A percentile compares a stretch with the other conserved stretches of the same genome.
Conservation (phyloP, 2,888 invertebrate species). For the Yponomeuta cagnagella region DNA sequence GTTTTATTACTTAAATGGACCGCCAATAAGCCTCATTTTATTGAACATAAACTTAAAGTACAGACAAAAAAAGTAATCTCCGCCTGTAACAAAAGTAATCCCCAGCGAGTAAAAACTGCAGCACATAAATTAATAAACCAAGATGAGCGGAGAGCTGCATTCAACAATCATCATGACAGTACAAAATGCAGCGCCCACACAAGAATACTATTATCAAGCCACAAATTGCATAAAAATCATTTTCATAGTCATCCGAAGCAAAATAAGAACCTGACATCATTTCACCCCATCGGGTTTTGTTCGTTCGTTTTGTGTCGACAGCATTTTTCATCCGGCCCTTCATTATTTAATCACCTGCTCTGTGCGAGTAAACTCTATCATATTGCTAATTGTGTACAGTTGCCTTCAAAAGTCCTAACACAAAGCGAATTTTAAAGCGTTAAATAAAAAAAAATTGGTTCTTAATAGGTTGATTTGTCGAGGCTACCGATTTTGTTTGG, state of each 20-base stretch:
- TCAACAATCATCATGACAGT: slow-evolving; percentile 4
- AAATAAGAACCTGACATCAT: slow-evolving; percentile 10
- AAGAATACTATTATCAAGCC: slow-evolving; percentile 9
- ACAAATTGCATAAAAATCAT: slow-evolving; percentile 10
- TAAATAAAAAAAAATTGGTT: background rate
- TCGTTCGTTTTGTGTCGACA: slow-evolving; percentile 2
- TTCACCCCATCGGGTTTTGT: slow-evolving; percentile 7
- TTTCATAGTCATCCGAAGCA: slow-evolving; percentile 9
- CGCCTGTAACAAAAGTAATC: background rate
- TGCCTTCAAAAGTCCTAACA: background rate
- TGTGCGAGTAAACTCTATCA: slow-evolving; percentile 1
- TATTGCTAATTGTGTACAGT: slow-evolving; percentile 9
- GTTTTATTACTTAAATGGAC: slow-evolving; percentile 2
- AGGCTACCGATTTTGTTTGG: background rate
- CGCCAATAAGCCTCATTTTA: background rate
- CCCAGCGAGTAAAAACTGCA: background rate
- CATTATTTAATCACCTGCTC: slow-evolving; percentile 11
- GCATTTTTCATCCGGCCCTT: slow-evolving; percentile 1
- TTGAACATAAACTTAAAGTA: slow-evolving; percentile 15
- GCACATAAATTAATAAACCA: background rate
- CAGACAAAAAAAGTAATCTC: background rate
- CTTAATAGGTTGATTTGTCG: background rate
- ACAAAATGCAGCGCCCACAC: slow-evolving; percentile 12
- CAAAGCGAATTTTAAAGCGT: too few species aligned
- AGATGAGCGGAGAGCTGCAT: background rate